phyloP scores from a whole-genome alignment of 2,888 invertebrate genomes.

The Drosophila formosana region DNA sequence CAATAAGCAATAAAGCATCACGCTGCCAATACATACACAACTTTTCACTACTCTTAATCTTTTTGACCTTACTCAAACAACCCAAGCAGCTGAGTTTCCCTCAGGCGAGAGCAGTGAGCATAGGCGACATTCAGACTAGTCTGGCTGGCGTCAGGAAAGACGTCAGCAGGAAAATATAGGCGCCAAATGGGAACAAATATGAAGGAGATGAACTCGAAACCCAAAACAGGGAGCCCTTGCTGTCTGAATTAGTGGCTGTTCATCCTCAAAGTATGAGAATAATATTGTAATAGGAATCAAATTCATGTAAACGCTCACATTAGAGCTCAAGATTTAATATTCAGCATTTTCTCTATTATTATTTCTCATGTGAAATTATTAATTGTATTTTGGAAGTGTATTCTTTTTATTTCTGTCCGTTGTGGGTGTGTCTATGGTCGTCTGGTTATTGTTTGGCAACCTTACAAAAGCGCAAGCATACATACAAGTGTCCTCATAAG shows the following conservation, averaged over 20 bases:
- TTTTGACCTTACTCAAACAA: constrained; percentile 41
- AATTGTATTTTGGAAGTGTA: not conserved
- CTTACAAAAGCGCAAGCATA: not conserved
- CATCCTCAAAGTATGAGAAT: constrained; percentile 3
- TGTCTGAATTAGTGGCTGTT: constrained; percentile 1
- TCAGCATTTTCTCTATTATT: not conserved
- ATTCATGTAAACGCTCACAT: not conserved
- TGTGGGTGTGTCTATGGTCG: not conserved
- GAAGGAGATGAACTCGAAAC: not conserved
- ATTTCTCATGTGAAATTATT: not conserved
- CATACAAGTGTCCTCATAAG: not conserved
- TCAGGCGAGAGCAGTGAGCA: constrained; percentile 8
- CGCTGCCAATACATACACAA: constrained; percentile 10
- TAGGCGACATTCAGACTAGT: constrained; percentile 64
- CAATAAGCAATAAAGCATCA: not conserved
- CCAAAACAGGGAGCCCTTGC: not conserved
- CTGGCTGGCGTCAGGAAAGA: constrained; percentile 57
- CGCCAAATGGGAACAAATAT: not conserved
- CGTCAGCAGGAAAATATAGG: constrained; percentile 11
- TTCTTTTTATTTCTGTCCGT: not conserved
- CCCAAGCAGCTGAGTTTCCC: constrained; percentile 5
- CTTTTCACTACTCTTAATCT: constrained; percentile 23
- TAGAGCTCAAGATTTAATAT: not conserved
- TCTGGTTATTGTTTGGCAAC: not conserved
- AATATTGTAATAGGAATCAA: constrained; percentile 11